Base-by-base conservation (phyloP, 2,888 invertebrate species). In the Chloroclystis v-ata region DNA sequence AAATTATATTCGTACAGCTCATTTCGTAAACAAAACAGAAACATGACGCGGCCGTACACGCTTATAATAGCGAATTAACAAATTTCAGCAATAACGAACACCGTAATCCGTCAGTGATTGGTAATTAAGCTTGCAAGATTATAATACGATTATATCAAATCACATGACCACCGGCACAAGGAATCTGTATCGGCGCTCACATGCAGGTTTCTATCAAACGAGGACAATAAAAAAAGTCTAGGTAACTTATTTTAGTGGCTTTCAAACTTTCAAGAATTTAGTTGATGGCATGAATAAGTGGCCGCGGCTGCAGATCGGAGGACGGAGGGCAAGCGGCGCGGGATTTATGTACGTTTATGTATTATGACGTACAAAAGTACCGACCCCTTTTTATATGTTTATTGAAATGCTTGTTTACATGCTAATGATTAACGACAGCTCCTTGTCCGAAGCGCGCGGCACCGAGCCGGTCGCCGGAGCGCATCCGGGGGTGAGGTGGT, bases 271-370 rank as follows among this genome's bases (percentile, higher is more conserved):
- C n/a, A n/a, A n/a, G n/a, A n/a, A n/a, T n/a, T n/a, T n/a, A n/a
- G n/a, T n/a, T n/a, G n/a, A n/a, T n/a, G n/a, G n/a, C n/a, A n/a
- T n/a, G n/a, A n/a, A n/a, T n/a, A n/a, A n/a, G n/a, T n/a, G n/a
- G n/a, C n/a, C n/a, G n/a, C n/a, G n/a, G n/a, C n/a, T n/a, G n/a
- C n/a, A n/a, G n/a, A n/a, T 20, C 20, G 20, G 2, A 20, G 20
- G 20, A 5, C 20, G 20, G 20, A 2, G 3, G 2, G 20, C 20
- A 2, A 4, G 20, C 20, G 20, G 3, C 20, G 20, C 47, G 52
- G 54, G 61, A 67, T 65, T 65, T 65, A 67, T 65, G 59, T 33
- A 51, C 53, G 43, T 48, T 53, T 57, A 49, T 56, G 59, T 60
- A 48, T n/a, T n/a, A n/a, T n/a, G n/a, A n/a, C n/a, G n/a, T n/a